Percentiles rank a stretch among this genome's conserved stretches.
These are phyloP conservation scores for Adrianichthys oophorus DNA, from an alignment of 2,797 vertebrate genomes.

Conservation along the genomic window DNA sequence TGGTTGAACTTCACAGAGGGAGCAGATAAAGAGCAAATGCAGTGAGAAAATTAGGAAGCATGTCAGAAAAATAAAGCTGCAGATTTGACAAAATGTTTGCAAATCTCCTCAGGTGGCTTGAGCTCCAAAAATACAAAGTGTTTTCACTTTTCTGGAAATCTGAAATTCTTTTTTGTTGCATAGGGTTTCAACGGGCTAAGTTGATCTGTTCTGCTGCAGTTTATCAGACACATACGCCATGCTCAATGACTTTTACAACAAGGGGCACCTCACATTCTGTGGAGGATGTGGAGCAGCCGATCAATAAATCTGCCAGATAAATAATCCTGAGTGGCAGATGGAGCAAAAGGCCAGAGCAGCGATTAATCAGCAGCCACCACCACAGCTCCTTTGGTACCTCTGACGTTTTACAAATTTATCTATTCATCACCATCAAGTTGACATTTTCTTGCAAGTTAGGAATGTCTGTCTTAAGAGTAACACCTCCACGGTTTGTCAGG, in stretches of 20 bases:
- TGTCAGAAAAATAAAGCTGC: neutral
- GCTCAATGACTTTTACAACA: conserved; percentile 60
- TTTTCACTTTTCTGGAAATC: neutral
- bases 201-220: conserved; percentile 6
- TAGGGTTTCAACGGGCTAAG: neutral
- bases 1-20: conserved; percentile 19
- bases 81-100: neutral
- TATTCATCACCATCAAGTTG: conserved; percentile 25
- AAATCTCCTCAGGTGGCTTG: neutral
- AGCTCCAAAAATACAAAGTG: neutral
- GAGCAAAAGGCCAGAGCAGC: conserved; percentile 69
- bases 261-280: conserved; percentile 51
- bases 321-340: conserved; percentile 55
- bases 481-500: too few species aligned
- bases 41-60: neutral
- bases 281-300: conserved; percentile 41
- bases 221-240: conserved; percentile 12
- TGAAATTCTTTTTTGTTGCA: neutral
- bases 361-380: conserved; percentile 67
- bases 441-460: conserved; percentile 27
- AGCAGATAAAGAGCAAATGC: conserved; percentile 17
- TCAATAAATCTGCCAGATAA: conserved; percentile 74
- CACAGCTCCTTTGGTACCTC: conserved; percentile 32
- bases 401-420: conserved; percentile 32
- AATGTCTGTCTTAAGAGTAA: neutral